phyloP scores from a whole-genome alignment of 2,888 invertebrate species.

The Parelbella ahira region DNA sequence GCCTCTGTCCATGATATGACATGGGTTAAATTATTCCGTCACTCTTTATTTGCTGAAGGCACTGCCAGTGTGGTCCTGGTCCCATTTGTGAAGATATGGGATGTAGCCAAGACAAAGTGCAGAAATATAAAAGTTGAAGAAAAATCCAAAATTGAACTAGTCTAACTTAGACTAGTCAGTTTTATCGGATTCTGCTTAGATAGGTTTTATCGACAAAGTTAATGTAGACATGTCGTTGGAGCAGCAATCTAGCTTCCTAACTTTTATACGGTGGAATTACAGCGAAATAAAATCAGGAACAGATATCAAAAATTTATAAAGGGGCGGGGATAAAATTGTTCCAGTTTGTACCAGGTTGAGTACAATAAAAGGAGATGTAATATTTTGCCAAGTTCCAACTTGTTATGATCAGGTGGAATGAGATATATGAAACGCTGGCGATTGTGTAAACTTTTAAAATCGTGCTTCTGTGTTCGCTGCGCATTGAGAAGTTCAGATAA shows the following conservation, averaged over 20 bases:
- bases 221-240: constrained; percentile 26
- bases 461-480: constrained; percentile 1
- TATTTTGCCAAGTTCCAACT: constrained; percentile 57
- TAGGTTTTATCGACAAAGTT: constrained; percentile 24
- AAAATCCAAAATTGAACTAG: constrained; percentile 13
- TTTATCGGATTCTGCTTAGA: constrained; percentile 22
- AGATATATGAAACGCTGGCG: constrained; percentile 40
- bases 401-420: constrained; percentile 53
- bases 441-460: constrained; percentile 57
- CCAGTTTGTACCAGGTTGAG: constrained; percentile 39
- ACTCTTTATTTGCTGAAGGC: too few relatives aligned
- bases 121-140: neutral
- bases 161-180: constrained; percentile 5
- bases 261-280: constrained; percentile 21
- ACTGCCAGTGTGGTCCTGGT: too few relatives aligned
- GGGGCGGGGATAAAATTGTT: constrained; percentile 48
- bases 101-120: constrained; percentile 16
- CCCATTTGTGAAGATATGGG: neutral
- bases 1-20: too few relatives aligned
- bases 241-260: constrained; percentile 20
- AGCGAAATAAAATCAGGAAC: constrained; percentile 22
- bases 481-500: constrained; percentile 1
- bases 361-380: constrained; percentile 59
- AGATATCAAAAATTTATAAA: constrained; percentile 28
- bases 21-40: too few relatives aligned